phyloP scores from a whole-genome alignment of 2,797 vertebrate species.

The Platyrinchus mystaceus region DNA sequence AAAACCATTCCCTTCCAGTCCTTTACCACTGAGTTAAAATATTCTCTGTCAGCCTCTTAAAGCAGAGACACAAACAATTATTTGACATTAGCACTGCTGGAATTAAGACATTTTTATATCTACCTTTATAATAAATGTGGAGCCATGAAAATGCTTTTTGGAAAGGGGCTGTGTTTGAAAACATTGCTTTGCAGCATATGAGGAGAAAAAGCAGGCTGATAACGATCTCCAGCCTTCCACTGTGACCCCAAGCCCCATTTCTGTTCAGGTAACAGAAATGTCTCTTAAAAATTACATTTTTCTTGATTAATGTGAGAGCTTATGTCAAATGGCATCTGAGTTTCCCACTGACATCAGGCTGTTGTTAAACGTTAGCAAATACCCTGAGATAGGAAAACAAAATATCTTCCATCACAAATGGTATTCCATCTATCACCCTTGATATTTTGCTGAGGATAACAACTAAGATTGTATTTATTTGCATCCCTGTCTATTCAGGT shows the following conservation, averaged over 20 bases:
- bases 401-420: constrained; percentile 25
- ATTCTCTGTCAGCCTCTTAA: not conserved
- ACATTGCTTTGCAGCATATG: not conserved
- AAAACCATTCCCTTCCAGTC: not conserved
- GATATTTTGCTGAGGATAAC: constrained; percentile 35
- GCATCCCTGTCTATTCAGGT: not conserved
- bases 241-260: not conserved
- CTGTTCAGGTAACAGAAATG: not conserved
- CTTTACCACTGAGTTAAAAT: not conserved
- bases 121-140: not conserved
- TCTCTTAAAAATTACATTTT: not conserved
- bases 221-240: not conserved
- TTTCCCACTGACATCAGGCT: not conserved
- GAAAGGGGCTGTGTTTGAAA: not conserved
- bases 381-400: constrained; percentile 21
- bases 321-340: constrained; percentile 12
- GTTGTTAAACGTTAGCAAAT: constrained; percentile 3
- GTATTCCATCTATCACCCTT: constrained; percentile 40
- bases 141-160: not conserved
- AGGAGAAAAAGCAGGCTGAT: not conserved
- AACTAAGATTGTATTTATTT: constrained; percentile 19
- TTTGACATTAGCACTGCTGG: not conserved
- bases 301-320: constrained; percentile 28
- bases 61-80: not conserved
- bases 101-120: not conserved